Base-by-base conservation (phyloP, 1,140 invertebrate species). In the Goniozus legneri region DNA sequence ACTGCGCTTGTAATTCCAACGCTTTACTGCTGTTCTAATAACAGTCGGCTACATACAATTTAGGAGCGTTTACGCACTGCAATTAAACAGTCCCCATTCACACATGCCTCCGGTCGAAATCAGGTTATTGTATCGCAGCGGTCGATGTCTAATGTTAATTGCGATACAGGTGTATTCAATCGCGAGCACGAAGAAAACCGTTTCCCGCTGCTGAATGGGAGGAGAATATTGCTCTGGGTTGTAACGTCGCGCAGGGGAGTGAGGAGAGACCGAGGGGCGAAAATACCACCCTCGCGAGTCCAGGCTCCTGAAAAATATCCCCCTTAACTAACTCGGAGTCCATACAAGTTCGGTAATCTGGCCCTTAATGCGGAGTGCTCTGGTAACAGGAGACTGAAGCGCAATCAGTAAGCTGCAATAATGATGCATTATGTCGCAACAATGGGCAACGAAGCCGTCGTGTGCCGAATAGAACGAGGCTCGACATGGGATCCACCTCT, bases 401-500 rank as follows among this genome's bases (percentile, higher is more conserved):
- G 32, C 44, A 37, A 47, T 40, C 38, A 38, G 19, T 47, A 47
- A 52, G 50, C 50, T 15, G 45, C 50, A 21, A 52, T 52, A 52
- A 52, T 52, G 50, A 52, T 52, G 50, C 50, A 48, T 52, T 52
- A 52, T 52, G 34, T 48, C 50, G 45, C 38, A 48, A 52, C 50
- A 52, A 52, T 52, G 40, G 49, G 48, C 24, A 44, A 27, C 42
- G 41, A n/a, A 20, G 21, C 42, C 37, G 14, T 2, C 24, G 15
- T 50, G 38, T 35, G 14, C 8, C 14, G 15, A 36, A 18, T 3
- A 12, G 14, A 36, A 18, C 34, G 34, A 16, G 15, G 14, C 3
- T 36, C 16, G 4, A 3, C 16, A 7, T 7, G n/a, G 3, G 10
- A 10, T 14, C 1, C 14, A 1, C n/a, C 18, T 31, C 36, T 40